A percentile compares a stretch with the other conserved stretches of the same genome.
Conservation (phyloP, 2,113 vertebrate genomes). For the Terrapene triunguis region DNA sequence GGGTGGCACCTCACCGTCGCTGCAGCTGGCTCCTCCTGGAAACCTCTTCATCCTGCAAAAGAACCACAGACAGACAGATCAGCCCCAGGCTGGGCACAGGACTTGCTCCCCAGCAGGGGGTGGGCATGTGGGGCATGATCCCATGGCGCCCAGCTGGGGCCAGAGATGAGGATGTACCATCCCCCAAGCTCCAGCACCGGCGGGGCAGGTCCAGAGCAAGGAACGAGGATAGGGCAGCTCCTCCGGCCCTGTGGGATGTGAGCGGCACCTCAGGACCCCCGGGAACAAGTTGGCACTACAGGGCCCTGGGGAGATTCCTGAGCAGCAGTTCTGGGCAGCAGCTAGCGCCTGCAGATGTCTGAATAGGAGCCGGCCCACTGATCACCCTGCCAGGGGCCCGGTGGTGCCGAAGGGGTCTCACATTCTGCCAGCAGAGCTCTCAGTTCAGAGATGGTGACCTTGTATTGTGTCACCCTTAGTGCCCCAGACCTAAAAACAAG, state of each 20-base stretch:
- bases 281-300: not conserved
- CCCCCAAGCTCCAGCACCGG: not conserved
- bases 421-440: not conserved
- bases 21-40: constrained; percentile 84
- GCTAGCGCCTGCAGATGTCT: too few species aligned
- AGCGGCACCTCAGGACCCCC: not conserved
- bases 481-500: too few species aligned
- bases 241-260: not conserved
- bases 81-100: not conserved
- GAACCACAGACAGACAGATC: not conserved
- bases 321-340: too few species aligned
- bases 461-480: too few species aligned
- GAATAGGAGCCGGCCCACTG: not conserved
- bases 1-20: constrained; percentile 83
- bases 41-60: constrained; percentile 82
- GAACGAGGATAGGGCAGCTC: not conserved
- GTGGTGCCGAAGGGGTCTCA: too few species aligned
- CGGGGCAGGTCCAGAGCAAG: not conserved
- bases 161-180: not conserved
- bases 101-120: not conserved
- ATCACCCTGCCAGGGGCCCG: not conserved
- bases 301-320: not conserved
- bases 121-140: not conserved
- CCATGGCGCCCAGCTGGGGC: not conserved
- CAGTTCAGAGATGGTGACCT: not conserved